These are phyloP conservation scores for Catocala sponsa DNA, from an alignment of 2,888 invertebrate genomes.

Conservation along the genomic window DNA sequence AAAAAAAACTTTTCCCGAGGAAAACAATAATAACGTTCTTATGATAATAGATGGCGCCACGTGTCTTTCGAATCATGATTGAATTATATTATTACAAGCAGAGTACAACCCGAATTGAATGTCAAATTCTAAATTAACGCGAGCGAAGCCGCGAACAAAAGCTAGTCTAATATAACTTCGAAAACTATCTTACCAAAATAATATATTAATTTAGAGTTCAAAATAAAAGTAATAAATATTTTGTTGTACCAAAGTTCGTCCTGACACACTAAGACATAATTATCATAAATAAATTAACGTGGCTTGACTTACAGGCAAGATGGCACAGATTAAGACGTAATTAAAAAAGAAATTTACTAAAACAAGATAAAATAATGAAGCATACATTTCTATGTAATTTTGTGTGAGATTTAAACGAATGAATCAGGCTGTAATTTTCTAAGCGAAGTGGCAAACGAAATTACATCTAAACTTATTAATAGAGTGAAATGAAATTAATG, in stretches of 20 bases:
- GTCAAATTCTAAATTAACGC: too few relatives aligned
- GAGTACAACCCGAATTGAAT: too few relatives aligned
- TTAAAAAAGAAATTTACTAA: slow-evolving; percentile 39
- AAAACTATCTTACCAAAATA: too few relatives aligned
- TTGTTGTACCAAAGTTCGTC: not conserved
- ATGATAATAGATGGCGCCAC: too few relatives aligned
- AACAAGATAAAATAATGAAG: slow-evolving; percentile 20
- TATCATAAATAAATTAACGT: slow-evolving; percentile 36
- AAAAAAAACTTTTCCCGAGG: too few relatives aligned
- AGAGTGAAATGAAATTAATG: not conserved
- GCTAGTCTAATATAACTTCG: too few relatives aligned
- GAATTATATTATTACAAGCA: too few relatives aligned
- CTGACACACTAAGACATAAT: slow-evolving; percentile 15
- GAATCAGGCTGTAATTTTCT: not conserved
- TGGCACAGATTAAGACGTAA: slow-evolving; percentile 37
- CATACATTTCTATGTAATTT: slow-evolving; percentile 31
- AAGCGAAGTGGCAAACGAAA: not conserved
- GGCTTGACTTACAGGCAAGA: slow-evolving; percentile 27
- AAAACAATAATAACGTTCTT: too few relatives aligned
- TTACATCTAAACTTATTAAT: not conserved
- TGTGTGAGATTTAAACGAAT: slow-evolving; percentile 2
- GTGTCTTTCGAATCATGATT: too few relatives aligned
- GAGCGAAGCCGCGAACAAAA: too few relatives aligned
- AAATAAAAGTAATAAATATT: not conserved
- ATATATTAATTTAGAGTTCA: not conserved